Conservation (phyloP, 2,797 vertebrate genomes). For the Thalassophryne amazonica region DNA sequence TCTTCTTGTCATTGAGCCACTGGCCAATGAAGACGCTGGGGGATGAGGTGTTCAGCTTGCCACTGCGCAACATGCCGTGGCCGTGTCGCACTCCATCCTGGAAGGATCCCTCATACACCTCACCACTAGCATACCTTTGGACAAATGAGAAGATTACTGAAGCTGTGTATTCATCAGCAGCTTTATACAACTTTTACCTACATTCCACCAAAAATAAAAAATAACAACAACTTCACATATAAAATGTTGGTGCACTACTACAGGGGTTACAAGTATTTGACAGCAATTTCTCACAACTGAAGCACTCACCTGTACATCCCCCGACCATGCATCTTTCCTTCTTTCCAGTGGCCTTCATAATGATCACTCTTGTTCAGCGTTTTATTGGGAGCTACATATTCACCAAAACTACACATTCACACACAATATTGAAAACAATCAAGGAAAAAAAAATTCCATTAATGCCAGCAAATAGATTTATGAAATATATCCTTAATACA, state of each 20-base stretch:
- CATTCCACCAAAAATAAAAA: no score
- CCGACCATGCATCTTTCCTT: constrained; percentile 94
- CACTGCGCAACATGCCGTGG: constrained; percentile 91
- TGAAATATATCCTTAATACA: no score
- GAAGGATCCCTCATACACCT: constrained; percentile 96
- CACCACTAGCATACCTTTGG: constrained; percentile 88
- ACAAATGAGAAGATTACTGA: not conserved
- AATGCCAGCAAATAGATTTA: no score
- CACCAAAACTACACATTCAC: constrained; percentile 82
- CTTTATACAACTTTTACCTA: no score
- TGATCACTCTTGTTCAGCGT: constrained; percentile 84
- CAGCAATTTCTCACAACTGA: no score
- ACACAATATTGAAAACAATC: not conserved
- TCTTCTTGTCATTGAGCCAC: constrained; percentile 94
- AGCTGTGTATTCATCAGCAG: no score
- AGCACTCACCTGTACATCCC: constrained; percentile 86
- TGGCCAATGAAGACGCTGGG: constrained; percentile 98
- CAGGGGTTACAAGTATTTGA: no score
- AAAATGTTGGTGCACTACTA: no score
- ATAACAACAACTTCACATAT: no score
- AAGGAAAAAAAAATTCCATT: no score
- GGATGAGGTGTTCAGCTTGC: constrained; percentile 91
- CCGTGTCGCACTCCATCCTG: constrained; percentile 93
- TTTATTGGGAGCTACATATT: constrained; percentile 87
- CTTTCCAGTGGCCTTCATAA: constrained; percentile 93